These are phyloP conservation scores for Drosophila buzzatii DNA, from an alignment of 2,888 invertebrate species.

Conservation along the genomic window DNA sequence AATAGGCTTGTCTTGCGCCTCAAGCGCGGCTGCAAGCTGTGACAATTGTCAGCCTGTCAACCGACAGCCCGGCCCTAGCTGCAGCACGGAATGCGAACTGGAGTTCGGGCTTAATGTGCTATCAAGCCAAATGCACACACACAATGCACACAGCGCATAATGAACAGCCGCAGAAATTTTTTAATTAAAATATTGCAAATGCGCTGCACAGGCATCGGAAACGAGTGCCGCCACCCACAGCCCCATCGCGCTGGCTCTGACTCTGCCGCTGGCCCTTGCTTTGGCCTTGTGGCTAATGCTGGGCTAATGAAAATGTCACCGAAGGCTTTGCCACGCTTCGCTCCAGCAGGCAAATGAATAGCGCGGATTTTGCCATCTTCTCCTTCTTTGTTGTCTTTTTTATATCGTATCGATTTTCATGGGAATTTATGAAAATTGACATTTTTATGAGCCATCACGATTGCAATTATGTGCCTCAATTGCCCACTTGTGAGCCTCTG, in stretches of 20 bases:
- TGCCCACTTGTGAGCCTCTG: slow-evolving; percentile 6
- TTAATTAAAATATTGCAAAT: slow-evolving; percentile 74
- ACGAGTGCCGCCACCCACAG: background rate
- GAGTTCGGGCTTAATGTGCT: slow-evolving; percentile 23
- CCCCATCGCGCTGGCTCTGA: background rate
- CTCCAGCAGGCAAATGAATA: slow-evolving; percentile 37
- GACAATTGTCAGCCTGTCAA: slow-evolving; percentile 73
- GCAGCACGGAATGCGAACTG: slow-evolving; percentile 23
- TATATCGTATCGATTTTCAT: slow-evolving; percentile 38
- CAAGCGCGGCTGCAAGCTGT: slow-evolving; percentile 45
- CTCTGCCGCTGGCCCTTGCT: background rate
- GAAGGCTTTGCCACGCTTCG: slow-evolving; percentile 45
- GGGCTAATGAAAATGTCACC: slow-evolving; percentile 73
- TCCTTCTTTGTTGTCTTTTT: slow-evolving; percentile 9
- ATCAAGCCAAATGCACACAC: slow-evolving; percentile 45
- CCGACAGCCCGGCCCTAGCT: slow-evolving; percentile 54
- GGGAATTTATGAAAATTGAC: slow-evolving; percentile 74
- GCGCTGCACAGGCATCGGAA: slow-evolving; percentile 27
- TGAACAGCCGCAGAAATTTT: slow-evolving; percentile 63
- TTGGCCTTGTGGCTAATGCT: slow-evolving; percentile 47
- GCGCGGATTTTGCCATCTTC: slow-evolving; percentile 16
- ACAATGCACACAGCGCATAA: slow-evolving; percentile 57
- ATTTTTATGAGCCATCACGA: slow-evolving; percentile 63
- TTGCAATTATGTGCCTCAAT: slow-evolving; percentile 60
- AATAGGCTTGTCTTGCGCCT: slow-evolving; percentile 52